Evolutionary conservation across 2,888 invertebrate species (phyloP), one percentile per base, ranked within the genome.

Genomic region (Pachydiplax longipennis): DNA sequence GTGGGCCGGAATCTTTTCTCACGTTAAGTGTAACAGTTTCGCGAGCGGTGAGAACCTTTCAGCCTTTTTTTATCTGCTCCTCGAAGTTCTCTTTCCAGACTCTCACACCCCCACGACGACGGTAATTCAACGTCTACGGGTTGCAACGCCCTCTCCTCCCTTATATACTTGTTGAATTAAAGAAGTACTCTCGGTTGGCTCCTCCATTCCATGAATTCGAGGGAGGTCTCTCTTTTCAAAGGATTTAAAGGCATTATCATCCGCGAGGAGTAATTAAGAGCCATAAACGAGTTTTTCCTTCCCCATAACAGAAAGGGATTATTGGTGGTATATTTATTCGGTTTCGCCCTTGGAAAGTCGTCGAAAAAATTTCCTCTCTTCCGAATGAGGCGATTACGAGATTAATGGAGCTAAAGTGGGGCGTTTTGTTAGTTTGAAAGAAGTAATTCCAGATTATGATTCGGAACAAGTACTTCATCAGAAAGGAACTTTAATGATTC

Each of bases 81-180:
- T 0, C 53, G 48, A 15, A 31, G 31, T 53, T 35, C n/a, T 58
- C 37, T 35, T 18, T 44, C 10, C 44, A 44, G 10, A 10, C 37
- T 44, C 44, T 44, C 44, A 44, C 48, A 18, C 35, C 35, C 83
- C 15, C 13, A 18, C 83, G 22, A 53, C 31, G 83, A 15, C 58
- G 31, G 58, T 83, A 83, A 83, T 83, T 83, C 58, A 83, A 83
- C 53, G 35, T 35, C 53, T 22, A 35, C 35, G 13, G 53, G 25
- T 25, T 1, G 25, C 61, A 6, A 37, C 25, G 18, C 82, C 35
- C 61, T 65, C 18, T 83, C 13, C 12, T 48, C 25, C 37, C 35
- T 37, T 37, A 37, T 37, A 37, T 87, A 87, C 87, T 87, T 87
- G 87, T 87, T 87, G 87, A 61, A 87, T 87, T 87, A 61, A 87